Percentiles rank a stretch among this genome's conserved stretches.
Conservation (phyloP, 2,797 vertebrate genomes). For the Clarias laeviceps region DNA sequence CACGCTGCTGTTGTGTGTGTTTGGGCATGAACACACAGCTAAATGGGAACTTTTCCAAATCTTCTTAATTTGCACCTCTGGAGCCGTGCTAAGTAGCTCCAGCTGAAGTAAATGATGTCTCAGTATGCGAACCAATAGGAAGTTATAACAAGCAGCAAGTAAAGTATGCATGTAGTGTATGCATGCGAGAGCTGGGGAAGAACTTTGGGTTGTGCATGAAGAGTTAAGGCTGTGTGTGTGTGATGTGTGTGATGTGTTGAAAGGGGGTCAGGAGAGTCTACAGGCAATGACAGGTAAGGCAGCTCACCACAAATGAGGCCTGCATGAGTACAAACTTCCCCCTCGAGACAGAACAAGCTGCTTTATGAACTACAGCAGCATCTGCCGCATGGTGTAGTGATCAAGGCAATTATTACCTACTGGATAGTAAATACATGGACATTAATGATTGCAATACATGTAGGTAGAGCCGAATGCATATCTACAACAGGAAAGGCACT, state of each 20-base stretch:
- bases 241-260: too few species aligned
- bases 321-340: neutral
- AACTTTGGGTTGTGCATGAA: neutral
- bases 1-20: constrained; percentile 12
- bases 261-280: neutral
- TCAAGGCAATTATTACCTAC: neutral
- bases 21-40: neutral
- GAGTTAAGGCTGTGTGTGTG: neutral
- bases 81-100: constrained; percentile 34
- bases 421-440: neutral
- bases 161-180: too few species aligned
- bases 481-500: neutral
- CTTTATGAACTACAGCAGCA: neutral
- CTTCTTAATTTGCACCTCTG: constrained; percentile 51
- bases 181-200: neutral
- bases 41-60: constrained; percentile 39
- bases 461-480: neutral
- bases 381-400: neutral
- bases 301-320: neutral
- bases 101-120: constrained; percentile 39
- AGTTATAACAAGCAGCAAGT: neutral
- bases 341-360: neutral
- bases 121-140: neutral
- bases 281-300: neutral
- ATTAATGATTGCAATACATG: neutral